These are phyloP conservation scores for Campaea margaritaria DNA, from an alignment of 2,888 invertebrate genomes.

Conservation along the genomic window DNA sequence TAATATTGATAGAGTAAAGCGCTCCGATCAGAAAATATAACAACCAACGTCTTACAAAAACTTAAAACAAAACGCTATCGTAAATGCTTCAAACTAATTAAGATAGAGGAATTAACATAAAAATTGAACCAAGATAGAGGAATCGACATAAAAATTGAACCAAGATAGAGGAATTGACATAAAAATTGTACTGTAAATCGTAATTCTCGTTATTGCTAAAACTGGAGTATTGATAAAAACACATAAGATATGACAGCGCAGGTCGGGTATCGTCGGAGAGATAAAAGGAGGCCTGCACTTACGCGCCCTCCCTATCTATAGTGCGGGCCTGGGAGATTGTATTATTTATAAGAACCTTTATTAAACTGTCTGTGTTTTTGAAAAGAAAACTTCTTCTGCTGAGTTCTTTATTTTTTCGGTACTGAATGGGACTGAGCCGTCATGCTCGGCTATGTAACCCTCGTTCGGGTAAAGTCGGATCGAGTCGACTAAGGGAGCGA, in stretches of 20 bases:
- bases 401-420: too few species aligned
- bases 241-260: constrained; percentile 74
- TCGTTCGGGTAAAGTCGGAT: too few species aligned
- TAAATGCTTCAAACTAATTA: constrained; percentile 5
- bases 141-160: constrained; percentile 19
- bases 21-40: too few species aligned
- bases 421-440: too few species aligned
- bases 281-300: constrained; percentile 82
- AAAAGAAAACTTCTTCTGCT: neutral
- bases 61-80: neutral
- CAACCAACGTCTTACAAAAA: too few species aligned
- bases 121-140: too few species aligned
- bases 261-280: constrained; percentile 62
- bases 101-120: constrained; percentile 18
- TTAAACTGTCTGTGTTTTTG: neutral
- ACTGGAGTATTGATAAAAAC: constrained; percentile 72
- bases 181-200: constrained; percentile 17
- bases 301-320: constrained; percentile 72
- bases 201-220: constrained; percentile 49
- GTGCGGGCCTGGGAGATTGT: constrained; percentile 40
- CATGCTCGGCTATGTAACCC: too few species aligned
- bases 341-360: neutral
- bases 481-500: too few species aligned
- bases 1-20: too few species aligned
- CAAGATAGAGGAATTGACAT: constrained; percentile 19